Percentiles rank a stretch among this genome's conserved stretches.
Conservation (phyloP, 2,888 invertebrate genomes). For the Acleris laterana region DNA sequence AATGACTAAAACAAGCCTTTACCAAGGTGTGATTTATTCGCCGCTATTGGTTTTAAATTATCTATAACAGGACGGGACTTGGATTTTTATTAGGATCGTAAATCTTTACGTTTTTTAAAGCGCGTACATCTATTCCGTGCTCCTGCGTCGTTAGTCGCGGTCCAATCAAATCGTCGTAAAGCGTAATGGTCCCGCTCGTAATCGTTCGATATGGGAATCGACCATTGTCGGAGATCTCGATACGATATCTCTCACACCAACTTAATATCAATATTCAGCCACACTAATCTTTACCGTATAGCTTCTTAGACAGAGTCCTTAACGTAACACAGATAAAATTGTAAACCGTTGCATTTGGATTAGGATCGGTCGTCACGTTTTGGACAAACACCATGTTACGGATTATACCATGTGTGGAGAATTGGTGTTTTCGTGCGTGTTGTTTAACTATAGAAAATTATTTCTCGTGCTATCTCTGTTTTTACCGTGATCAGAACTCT, state of each 20-base stretch:
- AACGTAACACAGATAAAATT: not conserved
- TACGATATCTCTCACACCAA: constrained; percentile 42
- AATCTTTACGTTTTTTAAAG: constrained; percentile 67
- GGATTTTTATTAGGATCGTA: constrained; percentile 72
- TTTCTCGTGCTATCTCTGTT: constrained; percentile 19
- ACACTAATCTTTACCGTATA: constrained; percentile 1
- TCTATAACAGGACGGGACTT: constrained; percentile 64
- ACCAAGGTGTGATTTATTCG: constrained; percentile 59
- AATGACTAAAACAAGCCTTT: constrained; percentile 42
- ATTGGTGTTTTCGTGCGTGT: constrained; percentile 61
- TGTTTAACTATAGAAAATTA: constrained; percentile 49
- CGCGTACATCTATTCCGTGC: constrained; percentile 63
- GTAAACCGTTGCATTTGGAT: constrained; percentile 43
- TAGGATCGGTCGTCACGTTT: constrained; percentile 53
- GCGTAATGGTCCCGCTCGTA: constrained; percentile 72
- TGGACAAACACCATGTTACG: constrained; percentile 72
- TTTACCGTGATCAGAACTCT: constrained; percentile 4
- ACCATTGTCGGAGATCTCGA: constrained; percentile 64
- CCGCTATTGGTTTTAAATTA: constrained; percentile 68
- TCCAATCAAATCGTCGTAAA: constrained; percentile 79
- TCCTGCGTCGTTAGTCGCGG: constrained; percentile 72
- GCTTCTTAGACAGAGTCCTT: constrained; percentile 39
- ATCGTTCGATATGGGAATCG: constrained; percentile 79
- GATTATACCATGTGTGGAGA: constrained; percentile 67
- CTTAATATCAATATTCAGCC: not conserved